Conservation (phyloP, 2,797 vertebrate species). For the Pseudopleuronectes americanus region DNA sequence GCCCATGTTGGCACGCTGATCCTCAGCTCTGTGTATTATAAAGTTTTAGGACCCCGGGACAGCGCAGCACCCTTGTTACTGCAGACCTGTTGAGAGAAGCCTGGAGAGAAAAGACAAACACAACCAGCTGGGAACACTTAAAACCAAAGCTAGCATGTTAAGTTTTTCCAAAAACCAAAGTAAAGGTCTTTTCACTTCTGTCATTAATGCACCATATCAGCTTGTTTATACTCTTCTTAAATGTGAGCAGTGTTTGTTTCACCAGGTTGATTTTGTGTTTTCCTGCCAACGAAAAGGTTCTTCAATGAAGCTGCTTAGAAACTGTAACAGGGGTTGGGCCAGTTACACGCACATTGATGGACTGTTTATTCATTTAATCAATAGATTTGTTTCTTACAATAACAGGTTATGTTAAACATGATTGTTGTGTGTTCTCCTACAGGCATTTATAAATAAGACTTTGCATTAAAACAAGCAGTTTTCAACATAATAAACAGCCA, state of each 20-base stretch:
- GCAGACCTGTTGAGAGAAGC: conserved; percentile 69
- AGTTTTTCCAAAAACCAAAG: conserved; percentile 69
- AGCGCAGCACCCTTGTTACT: conserved; percentile 68
- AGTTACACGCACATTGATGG: too few species aligned
- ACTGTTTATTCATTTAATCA: too few species aligned
- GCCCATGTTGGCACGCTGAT: conserved; percentile 52
- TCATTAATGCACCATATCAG: conserved; percentile 31
- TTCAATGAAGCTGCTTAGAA: conserved; percentile 18
- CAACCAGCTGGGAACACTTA: conserved; percentile 78
- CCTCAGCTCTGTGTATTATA: conserved; percentile 55
- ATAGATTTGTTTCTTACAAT: too few species aligned
- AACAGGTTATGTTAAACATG: neutral
- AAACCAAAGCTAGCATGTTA: conserved; percentile 68
- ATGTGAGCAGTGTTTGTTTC: conserved; percentile 38
- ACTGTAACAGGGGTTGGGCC: too few species aligned
- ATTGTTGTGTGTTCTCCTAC: neutral
- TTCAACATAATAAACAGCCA: too few species aligned
- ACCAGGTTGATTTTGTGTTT: conserved; percentile 43
- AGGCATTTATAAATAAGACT: neutral
- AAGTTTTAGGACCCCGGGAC: conserved; percentile 68
- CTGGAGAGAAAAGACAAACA: conserved; percentile 50
- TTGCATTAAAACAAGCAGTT: neutral
- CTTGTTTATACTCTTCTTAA: conserved; percentile 21
- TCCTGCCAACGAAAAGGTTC: conserved; percentile 41
- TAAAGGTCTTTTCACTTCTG: conserved; percentile 67